Evolutionary conservation across 2,797 vertebrate species (phyloP), one percentile per base, ranked within the genome.

Genomic region (Spinus pinus): DNA sequence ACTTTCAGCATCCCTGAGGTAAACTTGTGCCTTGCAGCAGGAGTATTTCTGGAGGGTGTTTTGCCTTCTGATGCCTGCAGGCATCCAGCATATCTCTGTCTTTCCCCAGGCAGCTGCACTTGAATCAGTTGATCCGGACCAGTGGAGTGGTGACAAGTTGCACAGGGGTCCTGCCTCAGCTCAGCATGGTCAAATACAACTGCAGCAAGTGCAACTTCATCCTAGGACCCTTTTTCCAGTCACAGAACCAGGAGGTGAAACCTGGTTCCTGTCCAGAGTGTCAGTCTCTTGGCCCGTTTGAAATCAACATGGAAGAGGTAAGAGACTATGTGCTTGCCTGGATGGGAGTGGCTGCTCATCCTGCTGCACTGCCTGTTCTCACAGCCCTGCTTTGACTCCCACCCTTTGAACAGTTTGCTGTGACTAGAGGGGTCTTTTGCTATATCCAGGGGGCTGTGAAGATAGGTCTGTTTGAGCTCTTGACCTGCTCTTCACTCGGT

Each of bases 291-390:
- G 99, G 99, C 2, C 99, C 99, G 2, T 99, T 99, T 22, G 99
- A 99, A 91, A 99, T 99, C 97, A 99, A 99, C 98, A 99, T 99
- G 99, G 99, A 99, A 93, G 98, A 99, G 99, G 99, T 99, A 86
- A 97, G 95, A 66, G 54, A 33, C 25, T 10, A 21, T 50, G 30
- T n/a, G 22, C 57, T 78, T 77, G 49, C 17, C 28, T 77, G 27
- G 14, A 10, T 5, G 25, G 30, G 31, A 25, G 41, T 77, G 66
- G 49, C 31, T 86, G 49, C 37, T 66, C 17, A 13, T 47, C 41
- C 61, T 81, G 54, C 67, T 39, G 7, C n/a, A 2, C 10, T 62
- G 54, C n/a, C 39, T 51, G 22, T 51, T 73, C 39, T 84, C 9
- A 7, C 33, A 30, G 14, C 28, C 33, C 6, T 31, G 33, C 57